Evolutionary conservation across 2,888 invertebrate genomes (phyloP).

Genomic region (Nudaria mundana): DNA sequence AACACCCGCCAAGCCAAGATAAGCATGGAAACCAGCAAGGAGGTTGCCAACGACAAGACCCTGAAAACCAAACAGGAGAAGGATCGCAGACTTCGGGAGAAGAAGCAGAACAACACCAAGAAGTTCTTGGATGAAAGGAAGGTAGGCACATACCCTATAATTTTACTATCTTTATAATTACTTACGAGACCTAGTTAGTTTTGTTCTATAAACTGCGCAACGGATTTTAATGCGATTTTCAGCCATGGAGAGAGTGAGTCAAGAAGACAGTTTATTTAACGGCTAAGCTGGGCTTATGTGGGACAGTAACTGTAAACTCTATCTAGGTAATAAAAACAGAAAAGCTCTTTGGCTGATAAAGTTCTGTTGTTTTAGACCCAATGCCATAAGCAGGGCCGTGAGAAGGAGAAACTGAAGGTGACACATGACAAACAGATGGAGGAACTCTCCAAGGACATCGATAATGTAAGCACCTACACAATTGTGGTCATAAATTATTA

Average conservation of each 20-base stretch:
- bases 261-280: too few species aligned
- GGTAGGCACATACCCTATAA: too few species aligned
- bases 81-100: constrained; percentile 95
- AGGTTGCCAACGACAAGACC: constrained; percentile 97
- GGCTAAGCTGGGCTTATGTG: too few species aligned
- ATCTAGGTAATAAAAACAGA: too few species aligned
- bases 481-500: background rate
- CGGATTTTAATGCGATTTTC: too few species aligned
- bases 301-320: too few species aligned
- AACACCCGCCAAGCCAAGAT: constrained; percentile 96
- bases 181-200: too few species aligned
- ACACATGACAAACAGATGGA: constrained; percentile 96
- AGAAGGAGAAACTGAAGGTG: constrained; percentile 94
- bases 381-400: constrained; percentile 93
- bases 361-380: constrained; percentile 77
- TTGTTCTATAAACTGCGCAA: too few species aligned
- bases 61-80: constrained; percentile 98
- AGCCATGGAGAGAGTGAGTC: too few species aligned
- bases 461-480: constrained; percentile 82
- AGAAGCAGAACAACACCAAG: constrained; percentile 98
- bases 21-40: constrained; percentile 98
- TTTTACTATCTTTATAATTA: too few species aligned
- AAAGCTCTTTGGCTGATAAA: background rate
- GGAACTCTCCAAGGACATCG: constrained; percentile 92
- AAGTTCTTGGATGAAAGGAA: constrained; percentile 98